Base-by-base conservation (phyloP, 2,797 vertebrate species). In the Threskiornis aethiopicus region DNA sequence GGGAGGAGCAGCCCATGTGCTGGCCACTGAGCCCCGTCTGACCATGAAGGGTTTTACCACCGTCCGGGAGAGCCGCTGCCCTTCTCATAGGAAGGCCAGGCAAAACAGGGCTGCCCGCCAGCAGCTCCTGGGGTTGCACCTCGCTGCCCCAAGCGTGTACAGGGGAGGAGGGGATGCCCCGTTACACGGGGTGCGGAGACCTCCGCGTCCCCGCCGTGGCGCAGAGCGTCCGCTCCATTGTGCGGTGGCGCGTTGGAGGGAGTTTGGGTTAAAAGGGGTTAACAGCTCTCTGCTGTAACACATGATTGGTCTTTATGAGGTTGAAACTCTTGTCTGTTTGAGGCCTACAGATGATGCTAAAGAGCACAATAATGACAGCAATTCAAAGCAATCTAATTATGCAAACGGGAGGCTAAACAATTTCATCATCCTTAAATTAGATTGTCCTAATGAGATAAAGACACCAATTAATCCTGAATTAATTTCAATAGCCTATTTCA, bases 381-480 rank as follows among this genome's bases (percentile, higher is more conserved):
- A 99, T 99, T 99, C 99, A 99, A 98, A 98, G 99, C 99, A 99
- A 99, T 99, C 99, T 99, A 99, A 99, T 99, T 99, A 99, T 99
- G 99, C 99, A 99, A 99, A 99, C 99, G 99, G 99, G 99, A 99
- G 98, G 99, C 99, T 99, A 99, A 99, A 99, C 99, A 99, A 99
- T 99, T 99, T 99, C 99, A 99, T 99, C 99, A 99, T 99, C 99
- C 99, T 99, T 99, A 99, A 99, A 99, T 99, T 99, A 99, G 99
- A 99, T 99, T 99, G 99, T 99, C 99, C 99, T 99, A 99, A 99
- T 99, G 99, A 99, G 99, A 99, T 99, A 99, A 99, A 99, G 99
- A 99, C 99, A 99, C 99, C 99, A 99, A 99, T 99, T 99, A 99
- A 99, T 99, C 99, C 99, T 99, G 99, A 99, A 99, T 99, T 99